A percentile compares a stretch with the other conserved stretches of the same genome.
phyloP scores from a whole-genome alignment of 2,888 invertebrate species.

The Drosophila birchii region DNA sequence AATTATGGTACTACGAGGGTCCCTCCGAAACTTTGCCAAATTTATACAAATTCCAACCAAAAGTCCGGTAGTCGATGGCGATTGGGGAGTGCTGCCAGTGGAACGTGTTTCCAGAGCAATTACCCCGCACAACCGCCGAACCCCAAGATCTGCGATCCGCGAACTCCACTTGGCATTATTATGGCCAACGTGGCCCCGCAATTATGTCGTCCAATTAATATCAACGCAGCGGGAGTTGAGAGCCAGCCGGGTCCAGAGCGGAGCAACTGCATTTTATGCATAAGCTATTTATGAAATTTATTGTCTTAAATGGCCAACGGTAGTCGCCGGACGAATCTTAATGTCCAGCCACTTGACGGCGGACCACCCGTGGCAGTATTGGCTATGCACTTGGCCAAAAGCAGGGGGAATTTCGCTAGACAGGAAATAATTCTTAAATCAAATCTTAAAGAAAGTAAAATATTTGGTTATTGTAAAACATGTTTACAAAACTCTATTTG shows the following conservation, averaged over 20 bases:
- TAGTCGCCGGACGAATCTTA: slow-evolving; percentile 42
- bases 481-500: background rate
- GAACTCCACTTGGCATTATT: slow-evolving; percentile 69
- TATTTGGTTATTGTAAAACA: background rate
- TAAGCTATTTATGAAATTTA: slow-evolving; percentile 72
- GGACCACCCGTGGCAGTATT: slow-evolving; percentile 63
- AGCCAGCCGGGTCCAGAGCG: slow-evolving; percentile 13
- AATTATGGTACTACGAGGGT: slow-evolving; percentile 34
- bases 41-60: slow-evolving; percentile 73
- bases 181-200: slow-evolving; percentile 82
- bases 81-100: slow-evolving; percentile 49
- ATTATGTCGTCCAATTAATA: slow-evolving; percentile 84
- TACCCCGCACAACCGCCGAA: slow-evolving; percentile 43
- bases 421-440: background rate
- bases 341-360: slow-evolving; percentile 38
- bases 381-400: slow-evolving; percentile 13
- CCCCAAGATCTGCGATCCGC: background rate
- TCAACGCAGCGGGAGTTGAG: slow-evolving; percentile 78
- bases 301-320: slow-evolving; percentile 68
- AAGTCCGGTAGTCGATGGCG: slow-evolving; percentile 46
- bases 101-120: slow-evolving; percentile 81
- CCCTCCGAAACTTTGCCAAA: slow-evolving; percentile 61
- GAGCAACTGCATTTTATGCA: slow-evolving; percentile 65
- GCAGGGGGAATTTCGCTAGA: background rate
- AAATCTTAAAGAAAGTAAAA: background rate